Percentiles rank a stretch among this genome's conserved stretches.
Conservation (phyloP, 2,888 invertebrate genomes). For the Drosophila glabriapex region DNA sequence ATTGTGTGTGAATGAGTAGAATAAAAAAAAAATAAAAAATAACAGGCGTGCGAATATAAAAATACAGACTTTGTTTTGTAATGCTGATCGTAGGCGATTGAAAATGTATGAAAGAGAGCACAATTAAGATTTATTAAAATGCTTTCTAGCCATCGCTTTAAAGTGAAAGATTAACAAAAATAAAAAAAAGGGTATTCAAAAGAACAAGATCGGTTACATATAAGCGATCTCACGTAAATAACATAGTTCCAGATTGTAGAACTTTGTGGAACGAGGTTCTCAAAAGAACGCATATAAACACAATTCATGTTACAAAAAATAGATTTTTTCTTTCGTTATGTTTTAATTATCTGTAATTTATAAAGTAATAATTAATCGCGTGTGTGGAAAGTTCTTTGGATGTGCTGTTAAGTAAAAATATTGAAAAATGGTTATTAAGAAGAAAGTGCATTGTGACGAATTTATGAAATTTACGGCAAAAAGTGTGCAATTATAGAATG, state of each 20-base stretch:
- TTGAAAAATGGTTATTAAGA: background rate
- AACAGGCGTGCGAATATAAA: slow-evolving; percentile 2
- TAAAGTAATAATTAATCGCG: background rate
- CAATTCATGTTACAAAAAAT: background rate
- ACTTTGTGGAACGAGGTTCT: background rate
- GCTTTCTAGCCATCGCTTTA: background rate
- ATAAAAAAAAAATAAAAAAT: background rate
- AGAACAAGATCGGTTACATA: background rate
- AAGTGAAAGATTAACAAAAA: background rate
- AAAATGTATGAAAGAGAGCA: background rate
- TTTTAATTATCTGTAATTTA: background rate
- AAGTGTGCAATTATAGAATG: background rate
- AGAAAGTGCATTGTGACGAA: background rate
- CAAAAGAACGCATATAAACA: background rate
- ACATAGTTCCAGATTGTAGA: background rate
- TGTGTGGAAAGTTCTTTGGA: background rate
- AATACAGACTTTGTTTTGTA: slow-evolving; percentile 16
- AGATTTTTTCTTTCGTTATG: background rate
- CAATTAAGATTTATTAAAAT: background rate
- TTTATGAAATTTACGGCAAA: background rate
- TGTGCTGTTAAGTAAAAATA: background rate
- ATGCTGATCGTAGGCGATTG: slow-evolving; percentile 4
- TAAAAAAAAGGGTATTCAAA: background rate
- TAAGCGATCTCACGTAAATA: background rate
- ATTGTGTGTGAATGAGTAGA: slow-evolving; percentile 15